Base-by-base conservation (phyloP, 1,140 invertebrate genomes). In the Metaphire vulgaris region DNA sequence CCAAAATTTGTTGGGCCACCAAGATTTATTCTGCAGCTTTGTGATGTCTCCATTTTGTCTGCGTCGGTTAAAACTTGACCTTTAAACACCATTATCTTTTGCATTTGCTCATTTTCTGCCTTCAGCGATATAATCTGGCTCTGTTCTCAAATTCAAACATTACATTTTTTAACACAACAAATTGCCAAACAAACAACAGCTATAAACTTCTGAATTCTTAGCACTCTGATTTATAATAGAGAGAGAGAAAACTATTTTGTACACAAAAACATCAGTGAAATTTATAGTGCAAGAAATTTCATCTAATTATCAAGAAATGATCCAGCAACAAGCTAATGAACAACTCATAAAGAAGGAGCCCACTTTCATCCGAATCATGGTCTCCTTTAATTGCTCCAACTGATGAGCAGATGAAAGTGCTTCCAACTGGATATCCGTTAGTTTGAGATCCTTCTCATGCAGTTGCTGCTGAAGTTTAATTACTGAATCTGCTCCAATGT, bases 351-450 rank as follows among this genome's bases (percentile, higher is more conserved):
- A n/a, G n/a, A n/a, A n/a, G n/a, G n/a, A n/a, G n/a, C n/a, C n/a
- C 87, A 94, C 92, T 87, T 93, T 92, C 94, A 98, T 96, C 87
- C 95, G 96, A 81, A 92, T 95, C 82, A 98, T 93, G 56, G 93
- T 96, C 83, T 98, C 96, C 84, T 96, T 95, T 0, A 98, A 88
- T 77, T 94, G 96, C 86, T 98, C 96, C 56, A 98, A 88, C 86
- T 99, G 96, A 88, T 98, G 96, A 1, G 96, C 95, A 0, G 95
- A 97, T 79, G 94, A 96, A 15, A 99, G 86, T 1, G 97, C 96
- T 86, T 99, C 97, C 33, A 99, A 87, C 79, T 95, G 89, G 74
- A 98, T 97, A 83, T 99, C 97, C 0, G 96, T 98, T 74, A 99
- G 86, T 26, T 96, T 95, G 79, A 97, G 91, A 85, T 98, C 96